Evolutionary conservation across 2,113 vertebrate genomes (phyloP), one percentile per base, ranked within the genome.

Genomic region (Pseudorectes ferrugineus): DNA sequence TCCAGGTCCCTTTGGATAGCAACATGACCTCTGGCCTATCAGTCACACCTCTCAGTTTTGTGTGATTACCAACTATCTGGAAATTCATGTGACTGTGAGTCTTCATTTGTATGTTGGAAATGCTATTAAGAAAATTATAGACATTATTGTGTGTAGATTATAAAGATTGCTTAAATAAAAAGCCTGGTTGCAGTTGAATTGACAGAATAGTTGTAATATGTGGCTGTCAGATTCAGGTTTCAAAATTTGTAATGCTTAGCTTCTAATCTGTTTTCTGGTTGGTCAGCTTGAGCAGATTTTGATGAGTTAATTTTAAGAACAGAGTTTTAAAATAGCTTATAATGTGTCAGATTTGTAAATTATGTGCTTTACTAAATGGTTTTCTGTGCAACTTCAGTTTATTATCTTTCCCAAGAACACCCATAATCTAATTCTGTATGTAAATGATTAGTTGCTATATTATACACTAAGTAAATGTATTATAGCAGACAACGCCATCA

Each of bases 401-500:
- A 24, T 49, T 10, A 33, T 46, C 33, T 72, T 54, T 51, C 43
- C 21, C 36, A 35, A 23, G 25, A 84, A 28, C 10, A 63, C 9
- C 5, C 5, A 57, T 8, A 31, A 9, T 59, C 11, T 45, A 66
- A n/a, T 57, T 71, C 31, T 46, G 1, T 54, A 36, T 26, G 3
- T 17, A 84, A 66, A 58, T 25, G 1, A 36, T 57, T 38, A 67
- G 14, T 22, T 58, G 15, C 5, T 68, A 63, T 58, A 75, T 67
- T 6, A 49, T 29, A n/a, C 11, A 54, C 12, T 17, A 21, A 43
- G 15, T 59, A 70, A 48, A 66, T 28, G 6, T 51, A 17, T 17
- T 38, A 38, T 5, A 82, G 14, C 4, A 36, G 36, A 35, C 33
- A 70, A 2, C 0, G 0, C 9, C 15, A 21, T 82, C 22, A 71